A percentile compares a stretch with the other conserved stretches of the same genome.
These are phyloP conservation scores for Glaucopsyche alexis DNA, from an alignment of 2,888 invertebrate species.

Conservation along the genomic window DNA sequence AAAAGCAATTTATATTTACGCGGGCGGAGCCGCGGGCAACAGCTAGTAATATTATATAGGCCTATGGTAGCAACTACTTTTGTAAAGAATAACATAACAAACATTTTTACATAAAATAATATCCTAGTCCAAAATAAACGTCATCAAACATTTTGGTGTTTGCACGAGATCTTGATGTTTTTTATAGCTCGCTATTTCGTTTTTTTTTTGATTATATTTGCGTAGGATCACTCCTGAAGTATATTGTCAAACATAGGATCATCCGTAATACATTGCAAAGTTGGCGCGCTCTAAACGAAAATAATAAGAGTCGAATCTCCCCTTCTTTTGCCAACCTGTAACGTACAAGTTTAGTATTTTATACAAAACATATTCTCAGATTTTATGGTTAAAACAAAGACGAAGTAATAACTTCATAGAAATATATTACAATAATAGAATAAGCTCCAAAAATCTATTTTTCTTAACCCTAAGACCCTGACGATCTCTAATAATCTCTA, in stretches of 20 bases:
- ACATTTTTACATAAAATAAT: neutral
- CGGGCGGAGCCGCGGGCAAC: no score
- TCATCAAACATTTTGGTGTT: neutral
- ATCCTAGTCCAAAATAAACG: neutral
- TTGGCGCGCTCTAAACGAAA: neutral
- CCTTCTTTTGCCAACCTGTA: neutral
- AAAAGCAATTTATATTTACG: no score
- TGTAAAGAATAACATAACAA: no score
- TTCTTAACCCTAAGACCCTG: no score
- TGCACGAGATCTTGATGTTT: conserved; percentile 2
- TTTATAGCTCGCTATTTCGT: conserved; percentile 16
- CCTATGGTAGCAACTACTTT: neutral
- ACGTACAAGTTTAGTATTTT: neutral
- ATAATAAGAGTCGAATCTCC: neutral
- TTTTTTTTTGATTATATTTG: conserved; percentile 7
- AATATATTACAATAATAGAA: no score
- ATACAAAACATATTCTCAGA: neutral
- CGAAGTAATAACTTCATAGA: no score
- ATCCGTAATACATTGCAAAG: conserved; percentile 1
- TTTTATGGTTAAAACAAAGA: neutral
- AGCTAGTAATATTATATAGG: no score
- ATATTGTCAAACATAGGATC: conserved; percentile 13
- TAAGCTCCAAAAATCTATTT: no score
- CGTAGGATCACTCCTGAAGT: neutral
- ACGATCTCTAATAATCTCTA: no score